Conservation (phyloP, 2,888 invertebrate genomes). For the Drosophila dives region DNA sequence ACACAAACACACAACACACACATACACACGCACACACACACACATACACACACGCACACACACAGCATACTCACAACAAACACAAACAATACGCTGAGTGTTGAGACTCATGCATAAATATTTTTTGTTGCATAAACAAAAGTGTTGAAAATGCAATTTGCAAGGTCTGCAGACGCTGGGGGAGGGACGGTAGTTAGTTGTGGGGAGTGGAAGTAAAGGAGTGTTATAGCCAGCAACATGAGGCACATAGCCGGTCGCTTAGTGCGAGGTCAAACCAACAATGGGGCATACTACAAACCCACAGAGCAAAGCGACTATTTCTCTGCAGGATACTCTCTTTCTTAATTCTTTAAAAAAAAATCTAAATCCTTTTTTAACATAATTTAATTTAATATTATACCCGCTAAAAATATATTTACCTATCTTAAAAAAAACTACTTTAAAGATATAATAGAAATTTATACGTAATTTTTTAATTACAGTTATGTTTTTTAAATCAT, state of each 20-base stretch:
- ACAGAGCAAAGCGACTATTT: neutral
- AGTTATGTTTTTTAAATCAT: neutral
- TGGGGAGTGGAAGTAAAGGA: neutral
- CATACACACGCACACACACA: slow-evolving; percentile 8
- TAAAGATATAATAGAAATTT: neutral
- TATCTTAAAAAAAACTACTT: neutral
- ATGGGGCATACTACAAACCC: slow-evolving; percentile 13
- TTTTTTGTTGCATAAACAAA: slow-evolving; percentile 75
- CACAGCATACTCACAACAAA: neutral
- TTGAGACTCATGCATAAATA: slow-evolving; percentile 72
- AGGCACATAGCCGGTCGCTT: slow-evolving; percentile 38
- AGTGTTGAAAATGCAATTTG: slow-evolving; percentile 79
- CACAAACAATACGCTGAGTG: slow-evolving; percentile 10
- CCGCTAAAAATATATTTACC: neutral
- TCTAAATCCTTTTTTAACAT: neutral
- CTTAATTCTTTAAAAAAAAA: neutral
- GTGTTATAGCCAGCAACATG: neutral
- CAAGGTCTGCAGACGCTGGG: slow-evolving; percentile 15
- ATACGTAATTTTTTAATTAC: neutral
- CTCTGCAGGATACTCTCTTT: neutral
- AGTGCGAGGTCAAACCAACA: slow-evolving; percentile 70
- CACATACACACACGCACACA: slow-evolving; percentile 24
- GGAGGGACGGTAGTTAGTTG: neutral
- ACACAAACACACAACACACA: slow-evolving; percentile 31
- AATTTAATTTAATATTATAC: neutral